Evolutionary conservation across 2,113 vertebrate species (phyloP).

Genomic region (Morone saxatilis): DNA sequence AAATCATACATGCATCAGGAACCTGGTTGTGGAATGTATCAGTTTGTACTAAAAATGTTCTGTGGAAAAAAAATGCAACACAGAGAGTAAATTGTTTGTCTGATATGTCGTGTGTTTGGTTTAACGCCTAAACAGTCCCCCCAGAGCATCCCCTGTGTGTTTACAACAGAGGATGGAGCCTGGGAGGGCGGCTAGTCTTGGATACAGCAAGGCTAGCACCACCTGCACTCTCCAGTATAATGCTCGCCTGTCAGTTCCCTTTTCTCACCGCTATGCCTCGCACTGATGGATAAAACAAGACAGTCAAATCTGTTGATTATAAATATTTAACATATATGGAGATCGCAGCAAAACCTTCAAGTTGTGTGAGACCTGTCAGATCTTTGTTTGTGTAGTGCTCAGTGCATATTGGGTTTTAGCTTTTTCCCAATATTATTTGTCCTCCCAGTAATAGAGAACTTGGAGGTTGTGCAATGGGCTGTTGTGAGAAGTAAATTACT

Average conservation of each 20-base stretch:
- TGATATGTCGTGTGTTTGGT: conserved; percentile 83
- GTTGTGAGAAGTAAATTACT: conserved; percentile 28
- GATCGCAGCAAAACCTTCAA: neutral
- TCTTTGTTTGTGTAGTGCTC: neutral
- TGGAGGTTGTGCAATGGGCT: conserved; percentile 24
- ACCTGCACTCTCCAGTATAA: conserved; percentile 65
- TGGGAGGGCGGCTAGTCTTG: conserved; percentile 45
- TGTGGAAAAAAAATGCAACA: conserved; percentile 78
- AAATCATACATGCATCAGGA: conserved; percentile 51
- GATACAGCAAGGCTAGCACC: conserved; percentile 47
- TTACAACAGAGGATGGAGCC: conserved; percentile 68
- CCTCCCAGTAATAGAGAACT: conserved; percentile 15
- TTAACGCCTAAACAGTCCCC: conserved; percentile 84
- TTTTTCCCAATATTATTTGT: neutral
- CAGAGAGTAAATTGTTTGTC: conserved; percentile 85
- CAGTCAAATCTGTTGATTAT: conserved; percentile 11
- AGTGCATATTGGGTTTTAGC: neutral
- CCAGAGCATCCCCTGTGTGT: conserved; percentile 77
- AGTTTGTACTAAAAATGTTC: conserved; percentile 73
- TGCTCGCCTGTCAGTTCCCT: conserved; percentile 1
- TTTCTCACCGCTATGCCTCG: neutral
- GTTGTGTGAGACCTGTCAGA: conserved; percentile 1
- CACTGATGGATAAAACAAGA: conserved; percentile 7
- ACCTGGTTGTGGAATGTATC: conserved; percentile 68
- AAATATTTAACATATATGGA: conserved; percentile 13